phyloP scores from a whole-genome alignment of 2,888 invertebrate genomes.

The Machimus atricapillus region DNA sequence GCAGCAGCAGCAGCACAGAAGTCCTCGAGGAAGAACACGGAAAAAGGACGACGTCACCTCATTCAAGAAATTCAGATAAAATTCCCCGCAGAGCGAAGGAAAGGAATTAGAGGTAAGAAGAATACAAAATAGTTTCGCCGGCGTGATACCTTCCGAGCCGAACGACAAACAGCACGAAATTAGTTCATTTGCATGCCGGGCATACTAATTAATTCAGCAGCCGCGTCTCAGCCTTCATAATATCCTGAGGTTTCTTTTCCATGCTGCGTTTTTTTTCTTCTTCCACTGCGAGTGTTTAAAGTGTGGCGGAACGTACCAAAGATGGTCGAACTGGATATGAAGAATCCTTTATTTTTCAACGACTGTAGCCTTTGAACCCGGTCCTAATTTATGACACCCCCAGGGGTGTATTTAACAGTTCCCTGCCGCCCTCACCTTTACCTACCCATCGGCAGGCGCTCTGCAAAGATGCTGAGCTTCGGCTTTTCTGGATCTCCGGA shows the following conservation, averaged over 20 bases:
- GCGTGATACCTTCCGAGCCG: background rate
- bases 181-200: constrained; percentile 30
- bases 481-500: constrained; percentile 20
- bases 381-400: constrained; percentile 23
- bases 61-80: constrained; percentile 22
- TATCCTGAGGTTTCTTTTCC: background rate
- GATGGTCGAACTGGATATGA: background rate
- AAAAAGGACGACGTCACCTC: background rate
- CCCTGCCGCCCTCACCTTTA: background rate
- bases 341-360: constrained; percentile 16
- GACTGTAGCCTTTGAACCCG: constrained; percentile 9
- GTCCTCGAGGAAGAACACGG: background rate
- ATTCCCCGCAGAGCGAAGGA: background rate
- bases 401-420: constrained; percentile 23
- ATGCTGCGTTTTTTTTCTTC: background rate
- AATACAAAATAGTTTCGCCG: constrained; percentile 24
- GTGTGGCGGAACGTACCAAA: background rate
- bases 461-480: constrained; percentile 20
- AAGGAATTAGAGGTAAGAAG: constrained; percentile 12
- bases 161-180: constrained; percentile 28
- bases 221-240: background rate
- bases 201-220: constrained; percentile 21
- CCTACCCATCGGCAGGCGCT: background rate
- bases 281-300: background rate
- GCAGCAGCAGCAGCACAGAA: background rate